Base-by-base conservation (phyloP, 2,797 vertebrate species). In the Myotis vivesi region DNA sequence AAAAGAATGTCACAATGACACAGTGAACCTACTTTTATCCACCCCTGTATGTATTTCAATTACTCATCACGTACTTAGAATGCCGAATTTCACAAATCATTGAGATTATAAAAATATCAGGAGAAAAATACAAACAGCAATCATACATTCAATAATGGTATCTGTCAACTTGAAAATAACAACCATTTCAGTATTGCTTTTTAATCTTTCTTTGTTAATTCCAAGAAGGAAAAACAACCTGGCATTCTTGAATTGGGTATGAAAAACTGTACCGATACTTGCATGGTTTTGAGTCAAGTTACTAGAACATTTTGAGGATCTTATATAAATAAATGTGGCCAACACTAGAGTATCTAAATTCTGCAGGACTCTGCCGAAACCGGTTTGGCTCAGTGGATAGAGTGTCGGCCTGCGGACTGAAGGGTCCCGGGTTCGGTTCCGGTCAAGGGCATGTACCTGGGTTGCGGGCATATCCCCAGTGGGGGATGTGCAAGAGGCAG, bases 81-180 rank as follows among this genome's bases (percentile, higher is more conserved):
- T 68, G 46, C 41, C 76, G 36, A 91, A 81, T 95, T 94, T 86
- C 89, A 89, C 62, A 95, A 83, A 69, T 79, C 66, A 51, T 20
- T 64, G 23, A 75, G 17, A 80, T 87, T 57, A 89, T 83, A n/a
- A 57, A 92, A 84, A 51, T 46, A 84, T 16, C 38, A 94, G 55
- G 6, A 91, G 22, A 88, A 94, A 96, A 96, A 85, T 33, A 84
- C 38, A 69, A 87, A 94, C 0, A 89, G 53, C 57, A 91, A 86
- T 55, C 17, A 92, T 46, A 66, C 33, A 86, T 55, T 92, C 30
- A 55, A 69, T 53, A 87, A 85, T 20, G 33, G 41, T 49, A 79
- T 57, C 57, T 72, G 28, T 91, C 38, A 72, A 62, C 41, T 49
- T 83, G 49, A 95, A 94, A 92, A 64, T 55, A 84, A 69, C 15